Conservation (phyloP, 2,888 invertebrate genomes). For the Aproaerema taeniolella region DNA sequence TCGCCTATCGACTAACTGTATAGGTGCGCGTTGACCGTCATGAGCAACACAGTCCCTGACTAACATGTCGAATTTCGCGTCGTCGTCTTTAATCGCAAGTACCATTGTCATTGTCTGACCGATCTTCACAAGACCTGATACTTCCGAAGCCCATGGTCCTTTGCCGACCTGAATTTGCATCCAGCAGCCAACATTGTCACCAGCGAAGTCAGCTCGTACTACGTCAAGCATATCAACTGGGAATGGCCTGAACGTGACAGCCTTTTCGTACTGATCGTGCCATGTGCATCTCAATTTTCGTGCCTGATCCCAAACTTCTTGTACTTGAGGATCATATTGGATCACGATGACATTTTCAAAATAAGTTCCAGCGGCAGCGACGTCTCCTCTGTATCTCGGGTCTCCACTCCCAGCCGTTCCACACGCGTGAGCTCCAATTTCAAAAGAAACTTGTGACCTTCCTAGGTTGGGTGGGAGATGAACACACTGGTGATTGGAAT, state of each 20-base stretch:
- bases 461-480: conserved; percentile 93
- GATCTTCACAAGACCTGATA: conserved; percentile 94
- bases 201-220: conserved; percentile 95
- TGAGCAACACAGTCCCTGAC: conserved; percentile 96
- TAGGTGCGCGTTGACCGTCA: conserved; percentile 95
- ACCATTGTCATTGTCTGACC: conserved; percentile 99
- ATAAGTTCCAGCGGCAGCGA: conserved; percentile 93
- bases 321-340: conserved; percentile 95
- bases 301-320: conserved; percentile 97
- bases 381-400: conserved; percentile 93
- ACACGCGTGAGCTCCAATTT: conserved; percentile 93
- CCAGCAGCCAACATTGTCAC: conserved; percentile 97
- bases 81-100: conserved; percentile 95
- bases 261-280: conserved; percentile 97
- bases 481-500: conserved; percentile 94
- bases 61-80: conserved; percentile 96
- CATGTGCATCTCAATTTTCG: conserved; percentile 94
- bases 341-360: conserved; percentile 96
- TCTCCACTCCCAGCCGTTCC: conserved; percentile 95
- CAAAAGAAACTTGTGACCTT: conserved; percentile 90
- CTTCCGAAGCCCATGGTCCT: conserved; percentile 97
- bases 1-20: conserved; percentile 93
- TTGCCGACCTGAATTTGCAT: conserved; percentile 98
- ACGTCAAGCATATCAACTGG: conserved; percentile 97
- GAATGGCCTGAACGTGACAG: conserved; percentile 95